A percentile compares a stretch with the other conserved stretches of the same genome.
phyloP scores from a whole-genome alignment of 2,888 invertebrate genomes.

The Tipula vernalis region DNA sequence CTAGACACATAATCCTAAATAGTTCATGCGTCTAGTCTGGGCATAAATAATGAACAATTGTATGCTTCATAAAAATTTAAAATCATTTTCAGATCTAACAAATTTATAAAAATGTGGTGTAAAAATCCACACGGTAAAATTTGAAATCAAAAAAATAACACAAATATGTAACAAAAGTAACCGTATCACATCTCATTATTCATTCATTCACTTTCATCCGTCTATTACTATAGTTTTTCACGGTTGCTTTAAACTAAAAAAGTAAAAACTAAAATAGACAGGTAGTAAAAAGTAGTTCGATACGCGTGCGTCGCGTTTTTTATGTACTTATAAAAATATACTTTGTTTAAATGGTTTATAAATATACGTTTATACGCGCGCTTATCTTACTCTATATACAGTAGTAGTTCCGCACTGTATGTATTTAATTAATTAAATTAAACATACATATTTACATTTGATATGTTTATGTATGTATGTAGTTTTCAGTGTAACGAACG shows the following conservation, averaged over 20 bases:
- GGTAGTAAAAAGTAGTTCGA: neutral
- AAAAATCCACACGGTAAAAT: neutral
- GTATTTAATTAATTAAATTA: neutral
- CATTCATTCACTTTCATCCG: neutral
- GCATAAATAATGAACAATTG: neutral
- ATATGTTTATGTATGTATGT: neutral
- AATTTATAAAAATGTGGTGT: neutral
- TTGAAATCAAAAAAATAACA: too few species aligned
- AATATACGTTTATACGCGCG: neutral
- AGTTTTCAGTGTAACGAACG: neutral
- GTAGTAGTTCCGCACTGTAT: neutral
- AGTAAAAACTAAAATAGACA: neutral
- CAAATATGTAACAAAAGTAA: neutral
- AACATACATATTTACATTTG: neutral
- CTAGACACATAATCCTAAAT: neutral
- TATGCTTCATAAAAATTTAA: neutral
- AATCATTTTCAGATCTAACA: neutral
- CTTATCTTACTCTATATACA: neutral
- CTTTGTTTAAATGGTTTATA: neutral
- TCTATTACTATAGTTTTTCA: neutral
- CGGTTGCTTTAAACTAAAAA: neutral
- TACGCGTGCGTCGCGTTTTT: neutral
- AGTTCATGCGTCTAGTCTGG: neutral
- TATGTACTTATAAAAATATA: neutral
- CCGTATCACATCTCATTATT: neutral